Conservation (phyloP, 2,888 invertebrate genomes). For the Stenodera caucasica region DNA sequence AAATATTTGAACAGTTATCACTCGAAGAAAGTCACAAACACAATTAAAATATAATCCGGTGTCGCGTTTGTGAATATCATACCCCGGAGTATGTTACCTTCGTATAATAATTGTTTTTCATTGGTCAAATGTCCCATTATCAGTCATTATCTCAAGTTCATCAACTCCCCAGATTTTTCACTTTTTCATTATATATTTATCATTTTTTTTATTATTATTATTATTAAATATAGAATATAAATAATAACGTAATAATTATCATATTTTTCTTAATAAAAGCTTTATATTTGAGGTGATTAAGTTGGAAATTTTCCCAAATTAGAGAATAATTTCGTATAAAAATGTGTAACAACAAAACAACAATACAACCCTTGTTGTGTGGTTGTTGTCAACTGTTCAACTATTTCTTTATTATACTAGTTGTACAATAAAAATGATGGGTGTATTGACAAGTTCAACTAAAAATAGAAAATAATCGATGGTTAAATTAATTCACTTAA, state of each 20-base stretch:
- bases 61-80: slow-evolving; percentile 44
- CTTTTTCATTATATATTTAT: background rate
- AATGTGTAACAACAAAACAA: no score
- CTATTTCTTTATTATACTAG: slow-evolving; percentile 16
- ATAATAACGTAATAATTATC: no score
- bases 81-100: slow-evolving; percentile 45
- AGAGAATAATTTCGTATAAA: no score
- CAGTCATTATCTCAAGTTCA: slow-evolving; percentile 50
- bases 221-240: no score
- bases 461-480: slow-evolving; percentile 47
- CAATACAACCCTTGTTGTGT: background rate
- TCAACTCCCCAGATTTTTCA: slow-evolving; percentile 36
- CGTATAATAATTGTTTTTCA: slow-evolving; percentile 43
- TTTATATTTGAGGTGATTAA: no score
- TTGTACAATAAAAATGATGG: slow-evolving; percentile 32
- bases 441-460: slow-evolving; percentile 34
- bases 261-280: background rate
- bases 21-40: slow-evolving; percentile 34
- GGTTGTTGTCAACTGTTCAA: slow-evolving; percentile 8
- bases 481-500: slow-evolving; percentile 43
- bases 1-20: slow-evolving; percentile 25
- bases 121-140: slow-evolving; percentile 47
- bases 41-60: slow-evolving; percentile 40
- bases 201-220: background rate
- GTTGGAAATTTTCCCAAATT: no score